Evolutionary conservation across 1,140 invertebrate genomes (phyloP).

Genomic region (Lasioglossum albipes): DNA sequence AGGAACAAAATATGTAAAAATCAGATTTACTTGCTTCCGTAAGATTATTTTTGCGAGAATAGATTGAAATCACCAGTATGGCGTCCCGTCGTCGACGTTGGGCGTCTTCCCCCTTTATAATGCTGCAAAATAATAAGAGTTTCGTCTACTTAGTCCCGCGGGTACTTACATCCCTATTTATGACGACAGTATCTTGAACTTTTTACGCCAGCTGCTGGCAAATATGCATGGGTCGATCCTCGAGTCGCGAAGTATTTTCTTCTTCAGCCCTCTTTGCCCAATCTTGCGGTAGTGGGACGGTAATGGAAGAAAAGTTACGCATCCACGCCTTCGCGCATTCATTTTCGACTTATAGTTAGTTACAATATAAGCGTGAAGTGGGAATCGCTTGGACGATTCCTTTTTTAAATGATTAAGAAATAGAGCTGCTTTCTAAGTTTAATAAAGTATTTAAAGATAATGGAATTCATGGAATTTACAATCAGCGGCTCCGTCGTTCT

Average conservation of each 20-base stretch:
- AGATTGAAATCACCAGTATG: slow-evolving; percentile 37
- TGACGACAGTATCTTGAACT: slow-evolving; percentile 47
- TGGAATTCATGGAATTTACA: too few relatives aligned
- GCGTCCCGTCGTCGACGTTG: slow-evolving; percentile 12
- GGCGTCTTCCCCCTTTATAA: slow-evolving; percentile 10
- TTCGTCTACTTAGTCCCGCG: slow-evolving; percentile 49
- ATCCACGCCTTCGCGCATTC: background rate
- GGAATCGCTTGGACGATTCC: background rate
- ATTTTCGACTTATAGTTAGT: background rate
- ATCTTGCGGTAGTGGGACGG: background rate
- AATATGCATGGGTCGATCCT: slow-evolving; percentile 54
- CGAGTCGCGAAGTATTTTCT: slow-evolving; percentile 42
- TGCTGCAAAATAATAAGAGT: slow-evolving; percentile 60
- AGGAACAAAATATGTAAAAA: slow-evolving; percentile 10
- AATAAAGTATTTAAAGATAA: too few relatives aligned
- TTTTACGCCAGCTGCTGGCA: slow-evolving; percentile 52
- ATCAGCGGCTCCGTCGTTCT: too few relatives aligned
- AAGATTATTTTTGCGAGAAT: slow-evolving; percentile 46
- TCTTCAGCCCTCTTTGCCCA: background rate
- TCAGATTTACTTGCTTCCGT: slow-evolving; percentile 35
- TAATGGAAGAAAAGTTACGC: slow-evolving; percentile 35
- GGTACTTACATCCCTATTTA: slow-evolving; percentile 59
- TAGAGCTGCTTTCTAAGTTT: too few relatives aligned
- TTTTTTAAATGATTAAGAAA: background rate
- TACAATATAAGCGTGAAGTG: slow-evolving; percentile 4